Evolutionary conservation across 2,888 invertebrate species (phyloP).

Genomic region (Diadegma fenestrale): DNA sequence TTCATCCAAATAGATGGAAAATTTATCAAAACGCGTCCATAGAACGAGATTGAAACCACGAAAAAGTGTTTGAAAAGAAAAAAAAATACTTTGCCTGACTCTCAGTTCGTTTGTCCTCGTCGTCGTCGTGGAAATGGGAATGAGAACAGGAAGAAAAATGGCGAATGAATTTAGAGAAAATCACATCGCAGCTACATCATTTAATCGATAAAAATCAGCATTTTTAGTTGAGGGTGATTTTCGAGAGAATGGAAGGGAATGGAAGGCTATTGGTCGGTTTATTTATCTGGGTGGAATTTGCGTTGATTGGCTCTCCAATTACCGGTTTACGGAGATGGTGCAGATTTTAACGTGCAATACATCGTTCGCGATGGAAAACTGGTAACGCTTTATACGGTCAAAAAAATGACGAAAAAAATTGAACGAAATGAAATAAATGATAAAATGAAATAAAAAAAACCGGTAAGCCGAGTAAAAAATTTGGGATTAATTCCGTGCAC

Average conservation of each 20-base stretch:
- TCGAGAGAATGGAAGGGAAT: constrained; percentile 1
- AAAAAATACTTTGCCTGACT: neutral
- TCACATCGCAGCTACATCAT: neutral
- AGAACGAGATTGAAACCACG: neutral
- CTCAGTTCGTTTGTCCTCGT: neutral
- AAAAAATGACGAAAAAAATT: constrained; percentile 1
- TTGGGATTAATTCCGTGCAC: constrained; percentile 15
- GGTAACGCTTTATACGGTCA: constrained; percentile 39
- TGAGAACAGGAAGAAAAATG: neutral
- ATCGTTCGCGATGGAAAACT: constrained; percentile 49
- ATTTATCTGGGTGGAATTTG: constrained; percentile 5
- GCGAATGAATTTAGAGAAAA: neutral
- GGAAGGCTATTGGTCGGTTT: neutral
- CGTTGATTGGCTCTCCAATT: constrained; percentile 12
- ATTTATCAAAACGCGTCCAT: neutral
- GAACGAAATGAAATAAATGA: neutral
- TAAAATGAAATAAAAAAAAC: constrained; percentile 16
- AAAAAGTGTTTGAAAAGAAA: neutral
- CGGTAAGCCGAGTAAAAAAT: neutral
- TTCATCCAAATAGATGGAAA: neutral
- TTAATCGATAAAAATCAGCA: constrained; percentile 14
- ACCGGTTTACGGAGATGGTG: constrained; percentile 53
- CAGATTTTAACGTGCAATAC: constrained; percentile 65
- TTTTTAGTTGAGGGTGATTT: constrained; percentile 12
- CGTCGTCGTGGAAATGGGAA: neutral